Conservation (phyloP, 2,888 invertebrate species). For the Oxytorus armatus region DNA sequence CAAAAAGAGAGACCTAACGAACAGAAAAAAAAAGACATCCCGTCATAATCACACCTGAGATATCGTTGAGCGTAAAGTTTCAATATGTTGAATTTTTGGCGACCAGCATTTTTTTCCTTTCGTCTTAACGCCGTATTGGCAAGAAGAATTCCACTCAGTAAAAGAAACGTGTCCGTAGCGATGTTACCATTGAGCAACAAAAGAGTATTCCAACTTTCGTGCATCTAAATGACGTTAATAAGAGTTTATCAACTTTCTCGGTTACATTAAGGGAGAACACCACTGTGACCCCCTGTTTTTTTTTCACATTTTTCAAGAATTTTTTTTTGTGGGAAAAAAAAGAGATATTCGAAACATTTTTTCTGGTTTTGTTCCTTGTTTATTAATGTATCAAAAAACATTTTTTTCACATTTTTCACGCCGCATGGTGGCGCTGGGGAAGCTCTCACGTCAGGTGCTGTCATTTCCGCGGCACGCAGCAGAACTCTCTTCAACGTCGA, state of each 20-base stretch:
- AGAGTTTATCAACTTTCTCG: not conserved
- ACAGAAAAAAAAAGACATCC: not conserved
- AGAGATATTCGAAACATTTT: not conserved
- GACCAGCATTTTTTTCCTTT: slow-evolving; percentile 67
- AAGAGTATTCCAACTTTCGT: slow-evolving; percentile 76
- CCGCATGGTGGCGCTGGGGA: too few relatives aligned
- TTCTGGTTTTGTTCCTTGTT: slow-evolving; percentile 1
- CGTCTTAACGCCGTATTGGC: slow-evolving; percentile 75
- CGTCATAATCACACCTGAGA: slow-evolving; percentile 85
- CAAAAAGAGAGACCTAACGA: not conserved
- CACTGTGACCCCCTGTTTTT: too few relatives aligned
- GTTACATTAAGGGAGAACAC: too few relatives aligned
- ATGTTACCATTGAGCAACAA: slow-evolving; percentile 81
- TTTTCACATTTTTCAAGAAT: too few relatives aligned
- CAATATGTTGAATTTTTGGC: slow-evolving; percentile 85
- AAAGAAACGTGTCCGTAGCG: slow-evolving; percentile 81
- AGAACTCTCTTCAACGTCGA: too few relatives aligned
- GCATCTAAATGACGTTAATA: slow-evolving; percentile 62
- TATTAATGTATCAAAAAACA: too few relatives aligned
- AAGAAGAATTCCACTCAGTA: slow-evolving; percentile 80
- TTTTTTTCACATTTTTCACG: too few relatives aligned
- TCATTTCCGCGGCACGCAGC: too few relatives aligned
- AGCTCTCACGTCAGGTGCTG: too few relatives aligned
- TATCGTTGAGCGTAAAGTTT: slow-evolving; percentile 89
- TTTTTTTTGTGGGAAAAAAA: too few relatives aligned